These are phyloP conservation scores for Cydia splendana DNA, from an alignment of 1,140 invertebrate species.

Conservation along the genomic window DNA sequence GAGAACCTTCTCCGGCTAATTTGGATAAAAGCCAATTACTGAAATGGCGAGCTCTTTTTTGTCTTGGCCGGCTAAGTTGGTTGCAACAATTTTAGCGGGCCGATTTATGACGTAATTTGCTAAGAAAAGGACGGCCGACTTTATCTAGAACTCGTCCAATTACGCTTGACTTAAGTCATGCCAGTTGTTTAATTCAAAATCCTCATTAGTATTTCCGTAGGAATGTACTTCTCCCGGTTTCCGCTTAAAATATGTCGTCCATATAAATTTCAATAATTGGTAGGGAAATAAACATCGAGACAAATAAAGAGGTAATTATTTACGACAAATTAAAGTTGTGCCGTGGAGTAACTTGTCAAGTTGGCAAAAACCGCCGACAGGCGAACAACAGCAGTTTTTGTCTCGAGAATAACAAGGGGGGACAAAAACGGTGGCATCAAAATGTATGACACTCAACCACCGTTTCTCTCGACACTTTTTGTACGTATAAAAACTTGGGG, in stretches of 20 bases:
- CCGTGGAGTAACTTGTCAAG: conserved; percentile 64
- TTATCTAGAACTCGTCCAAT: conserved; percentile 43
- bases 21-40: conserved; percentile 69
- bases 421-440: conserved; percentile 63
- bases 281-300: conserved; percentile 34
- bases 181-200: conserved; percentile 22
- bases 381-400: conserved; percentile 60
- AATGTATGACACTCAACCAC: conserved; percentile 61
- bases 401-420: conserved; percentile 50
- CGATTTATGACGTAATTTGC: conserved; percentile 59
- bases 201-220: not conserved
- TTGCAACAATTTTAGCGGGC: conserved; percentile 51
- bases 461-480: conserved; percentile 51
- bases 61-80: conserved; percentile 49
- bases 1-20: conserved; percentile 58
- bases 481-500: conserved; percentile 49
- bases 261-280: conserved; percentile 32
- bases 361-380: conserved; percentile 61
- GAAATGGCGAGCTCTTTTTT: conserved; percentile 52
- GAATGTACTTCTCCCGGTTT: not conserved
- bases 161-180: conserved; percentile 27
- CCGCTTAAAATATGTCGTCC: not conserved
- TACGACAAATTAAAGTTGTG: conserved; percentile 56
- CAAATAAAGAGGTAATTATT: conserved; percentile 71
- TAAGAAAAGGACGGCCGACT: conserved; percentile 43